phyloP scores from a whole-genome alignment of 2,888 invertebrate species.

The Stenolophus ochropezus region DNA sequence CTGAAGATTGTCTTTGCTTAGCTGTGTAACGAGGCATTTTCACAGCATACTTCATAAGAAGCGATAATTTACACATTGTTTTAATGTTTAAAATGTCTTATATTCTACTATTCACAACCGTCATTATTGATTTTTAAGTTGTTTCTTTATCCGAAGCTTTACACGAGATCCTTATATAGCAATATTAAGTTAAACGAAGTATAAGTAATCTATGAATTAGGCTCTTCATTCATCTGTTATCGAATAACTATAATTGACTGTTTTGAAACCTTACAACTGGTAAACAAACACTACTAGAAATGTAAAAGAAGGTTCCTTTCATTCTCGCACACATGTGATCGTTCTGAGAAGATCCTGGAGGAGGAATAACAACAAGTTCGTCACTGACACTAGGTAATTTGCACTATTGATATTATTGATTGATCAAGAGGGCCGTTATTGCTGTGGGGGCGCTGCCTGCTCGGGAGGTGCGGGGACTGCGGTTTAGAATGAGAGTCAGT shows the following conservation, averaged over 20 bases:
- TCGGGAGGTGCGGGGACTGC: background rate
- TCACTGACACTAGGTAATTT: slow-evolving; percentile 54
- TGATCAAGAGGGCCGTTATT: slow-evolving; percentile 58
- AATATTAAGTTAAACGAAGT: slow-evolving; percentile 47
- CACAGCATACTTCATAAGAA: slow-evolving; percentile 60
- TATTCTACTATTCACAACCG: slow-evolving; percentile 68
- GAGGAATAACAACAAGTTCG: slow-evolving; percentile 15
- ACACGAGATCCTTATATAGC: slow-evolving; percentile 56
- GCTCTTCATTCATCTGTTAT: slow-evolving; percentile 44
- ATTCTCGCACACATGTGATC: background rate
- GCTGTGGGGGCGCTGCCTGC: slow-evolving; percentile 35
- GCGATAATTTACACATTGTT: slow-evolving; percentile 58
- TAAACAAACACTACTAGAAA: slow-evolving; percentile 47
- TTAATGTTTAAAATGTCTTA: slow-evolving; percentile 57
- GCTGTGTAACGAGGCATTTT: slow-evolving; percentile 65
- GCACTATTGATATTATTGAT: slow-evolving; percentile 60
- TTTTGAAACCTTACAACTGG: slow-evolving; percentile 51
- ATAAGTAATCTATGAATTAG: slow-evolving; percentile 49
- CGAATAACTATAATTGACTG: slow-evolving; percentile 57
- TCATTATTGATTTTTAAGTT: slow-evolving; percentile 67
- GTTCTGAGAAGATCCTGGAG: slow-evolving; percentile 19
- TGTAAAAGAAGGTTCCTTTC: slow-evolving; percentile 40
- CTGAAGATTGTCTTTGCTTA: slow-evolving; percentile 65
- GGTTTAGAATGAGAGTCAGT: slow-evolving; percentile 19
- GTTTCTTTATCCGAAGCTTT: slow-evolving; percentile 55